Percentiles rank a stretch among this genome's conserved stretches.
Evolutionary conservation across 2,888 invertebrate genomes (phyloP).

Genomic region (Rhagophthalmus giganteus): DNA sequence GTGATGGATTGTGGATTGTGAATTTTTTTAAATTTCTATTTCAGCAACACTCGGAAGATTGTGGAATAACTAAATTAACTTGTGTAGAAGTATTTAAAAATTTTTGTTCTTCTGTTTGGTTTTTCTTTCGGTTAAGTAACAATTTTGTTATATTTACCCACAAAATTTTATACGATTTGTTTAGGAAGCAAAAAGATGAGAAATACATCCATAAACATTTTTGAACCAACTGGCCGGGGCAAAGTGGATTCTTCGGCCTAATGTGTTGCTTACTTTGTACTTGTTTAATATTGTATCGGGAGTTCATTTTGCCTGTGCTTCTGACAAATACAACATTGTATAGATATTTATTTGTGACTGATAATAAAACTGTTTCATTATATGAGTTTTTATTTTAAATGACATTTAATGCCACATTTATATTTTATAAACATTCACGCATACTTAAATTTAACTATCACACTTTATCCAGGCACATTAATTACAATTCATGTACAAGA

Average conservation of each 20-base stretch:
- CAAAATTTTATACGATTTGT: constrained; percentile 1
- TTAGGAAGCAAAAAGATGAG: constrained; percentile 1
- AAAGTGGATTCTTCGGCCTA: constrained; percentile 36
- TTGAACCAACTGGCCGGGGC: too few relatives aligned
- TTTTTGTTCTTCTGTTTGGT: too few relatives aligned
- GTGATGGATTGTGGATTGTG: too few relatives aligned
- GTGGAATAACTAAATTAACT: too few relatives aligned
- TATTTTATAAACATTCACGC: constrained; percentile 11
- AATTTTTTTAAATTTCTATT: too few relatives aligned
- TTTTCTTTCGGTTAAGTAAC: too few relatives aligned
- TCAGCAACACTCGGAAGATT: too few relatives aligned
- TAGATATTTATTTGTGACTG: constrained; percentile 52
- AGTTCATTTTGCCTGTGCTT: constrained; percentile 41
- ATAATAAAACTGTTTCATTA: constrained; percentile 41
- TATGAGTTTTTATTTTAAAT: constrained; percentile 12
- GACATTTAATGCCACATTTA: constrained; percentile 24
- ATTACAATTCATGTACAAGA: constrained; percentile 3
- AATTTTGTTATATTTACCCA: constrained; percentile 7
- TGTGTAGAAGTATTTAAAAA: too few relatives aligned
- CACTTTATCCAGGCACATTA: constrained; percentile 31
- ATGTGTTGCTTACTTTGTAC: constrained; percentile 29
- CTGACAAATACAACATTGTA: constrained; percentile 45
- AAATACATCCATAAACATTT: constrained; percentile 2
- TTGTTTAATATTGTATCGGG: constrained; percentile 24
- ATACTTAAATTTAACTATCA: constrained; percentile 27